These are phyloP conservation scores for Todiramphus saurophagus DNA, from an alignment of 2,113 vertebrate species.

Conservation along the genomic window DNA sequence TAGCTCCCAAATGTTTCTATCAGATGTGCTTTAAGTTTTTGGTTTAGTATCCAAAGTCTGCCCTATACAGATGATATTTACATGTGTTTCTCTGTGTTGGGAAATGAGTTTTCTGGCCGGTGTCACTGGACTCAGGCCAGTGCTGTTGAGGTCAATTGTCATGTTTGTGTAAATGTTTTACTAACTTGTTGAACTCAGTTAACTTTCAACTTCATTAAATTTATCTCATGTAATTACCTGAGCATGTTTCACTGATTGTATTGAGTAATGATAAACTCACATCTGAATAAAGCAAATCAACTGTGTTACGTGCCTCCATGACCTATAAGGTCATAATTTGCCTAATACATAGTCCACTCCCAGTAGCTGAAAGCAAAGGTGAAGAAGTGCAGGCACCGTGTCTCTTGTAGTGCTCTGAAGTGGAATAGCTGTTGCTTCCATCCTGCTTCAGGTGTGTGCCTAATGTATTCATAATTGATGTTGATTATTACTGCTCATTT, in stretches of 20 bases:
- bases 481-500: not conserved
- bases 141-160: not conserved
- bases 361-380: not conserved
- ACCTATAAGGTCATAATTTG: not conserved
- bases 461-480: rapidly evolving
- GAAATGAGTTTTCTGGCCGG: not conserved
- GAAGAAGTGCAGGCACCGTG: not conserved
- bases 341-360: not conserved
- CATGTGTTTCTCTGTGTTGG: not conserved
- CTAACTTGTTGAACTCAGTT: not conserved
- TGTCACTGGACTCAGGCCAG: not conserved
- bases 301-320: not conserved
- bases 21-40: not conserved
- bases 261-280: conserved; percentile 6
- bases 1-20: not conserved
- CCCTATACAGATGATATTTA: not conserved
- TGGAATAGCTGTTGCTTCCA: not conserved
- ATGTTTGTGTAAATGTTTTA: conserved; percentile 36
- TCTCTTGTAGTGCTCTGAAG: not conserved
- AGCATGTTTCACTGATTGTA: not conserved
- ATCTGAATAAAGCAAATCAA: not conserved
- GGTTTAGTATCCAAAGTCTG: not conserved
- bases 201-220: conserved; percentile 1
- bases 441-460: conserved; percentile 30
- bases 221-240: not conserved